Evolutionary conservation across 2,888 invertebrate species (phyloP), one percentile per base, ranked within the genome.

Genomic region (Drosophila nigricruria): DNA sequence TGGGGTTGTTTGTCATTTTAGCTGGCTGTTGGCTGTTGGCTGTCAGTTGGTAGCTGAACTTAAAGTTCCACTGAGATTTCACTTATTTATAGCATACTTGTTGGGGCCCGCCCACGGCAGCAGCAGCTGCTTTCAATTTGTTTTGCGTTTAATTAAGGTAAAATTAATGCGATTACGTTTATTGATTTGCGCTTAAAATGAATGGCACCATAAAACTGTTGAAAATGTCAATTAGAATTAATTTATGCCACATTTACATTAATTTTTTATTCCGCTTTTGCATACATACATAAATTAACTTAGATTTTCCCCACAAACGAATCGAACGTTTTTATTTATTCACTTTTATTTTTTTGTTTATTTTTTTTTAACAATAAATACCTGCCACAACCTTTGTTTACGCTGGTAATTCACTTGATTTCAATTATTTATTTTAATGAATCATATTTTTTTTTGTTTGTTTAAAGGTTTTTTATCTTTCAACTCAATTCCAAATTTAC

Each of bases 181-280:
- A 77, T 77, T 77, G 77, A 77, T 77, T 80, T 68, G 62, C 67
- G n/a, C 47, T 80, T 77, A 77, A 77, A 71, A 67, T 76, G 64
- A 42, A 77, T 32, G 72, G 40, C 47, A 3, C 47, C 59, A 68
- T 69, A 77, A 78, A 72, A 80, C 65, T 67, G 67, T 73, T 78
- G 63, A 70, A 83, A 81, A 59, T 83, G 75, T 83, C 81, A 81
- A 86, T 88, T 83, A 71, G 61, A 70, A 58, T 71, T 83, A 83
- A 77, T 86, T 77, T 69, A 70, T 83, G 59, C 62, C 77, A 40
- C 36, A 18, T 27, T 49, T 52, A 18, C 27, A 27, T 42, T 6
- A 34, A 25, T 40, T 50, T 61, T 45, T 47, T 38, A 20, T 47
- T 18, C 5, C 20, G 34, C 43, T 32, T 58, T 45, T 66, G 43